Base-by-base conservation (phyloP, 64 coral and sea anemone species). In the Pocillopora verrucosa region DNA sequence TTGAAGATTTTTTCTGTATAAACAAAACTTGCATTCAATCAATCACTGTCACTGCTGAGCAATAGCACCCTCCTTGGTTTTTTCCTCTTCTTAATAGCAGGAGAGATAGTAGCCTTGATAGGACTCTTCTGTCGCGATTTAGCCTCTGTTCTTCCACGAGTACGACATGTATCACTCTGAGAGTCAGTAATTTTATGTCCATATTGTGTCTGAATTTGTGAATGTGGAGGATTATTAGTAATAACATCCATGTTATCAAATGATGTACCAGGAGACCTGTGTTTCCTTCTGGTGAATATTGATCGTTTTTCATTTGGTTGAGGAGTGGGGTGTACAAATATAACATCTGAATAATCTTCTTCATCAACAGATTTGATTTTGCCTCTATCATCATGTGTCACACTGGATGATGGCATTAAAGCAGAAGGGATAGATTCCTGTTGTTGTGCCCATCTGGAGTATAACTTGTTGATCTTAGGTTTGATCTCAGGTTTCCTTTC, bases 231-330 rank as follows among this genome's bases (percentile, higher is more conserved):
- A 11, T 9, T 22, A 26, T 24, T 37, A 34, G 79, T 25, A 70
- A 11, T n/a, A 63, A 16, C 77, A 4, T 79, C 77, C 22, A 20
- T 24, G 2, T 84, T 15, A 84, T 85, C 38, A 72, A 85, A 85
- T 19, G 35, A 25, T 26, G 82, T 9, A n/a, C 3, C 19, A 2
- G 82, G 82, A 14, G 82, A 72, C 38, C 61, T 85, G 20, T 72
- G 82, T 45, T 45, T n/a, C 22, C 82, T 85, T 85, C n/a, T 85
- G 65, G 82, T 85, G 38, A 85, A 85, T 70, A 85, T 85, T 4
- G 82, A 85, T 72, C 82, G 67, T 65, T 65, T 85, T 68, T 10
- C 56, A 13, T 72, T 25, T 5, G 82, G 11, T 25, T 65, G 51
- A 85, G 82, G 82, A 13, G 82, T 85, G 41, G 82, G 82, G 22